These are phyloP conservation scores for Poecilia wingei DNA, from an alignment of 2,797 vertebrate species.

Conservation along the genomic window DNA sequence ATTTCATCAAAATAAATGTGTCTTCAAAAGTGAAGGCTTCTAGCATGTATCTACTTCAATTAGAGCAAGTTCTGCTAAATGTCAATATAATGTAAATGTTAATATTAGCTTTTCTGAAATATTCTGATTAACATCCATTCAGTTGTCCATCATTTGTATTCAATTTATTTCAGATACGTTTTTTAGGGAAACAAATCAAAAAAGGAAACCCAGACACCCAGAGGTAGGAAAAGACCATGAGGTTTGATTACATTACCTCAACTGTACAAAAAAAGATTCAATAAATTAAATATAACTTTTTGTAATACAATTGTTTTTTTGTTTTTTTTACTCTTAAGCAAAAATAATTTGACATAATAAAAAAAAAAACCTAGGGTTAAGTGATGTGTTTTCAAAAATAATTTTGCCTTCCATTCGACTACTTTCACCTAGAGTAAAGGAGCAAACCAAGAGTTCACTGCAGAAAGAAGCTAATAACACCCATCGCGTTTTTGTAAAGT, in stretches of 20 bases:
- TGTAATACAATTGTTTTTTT: not conserved
- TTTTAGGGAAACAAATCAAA: not conserved
- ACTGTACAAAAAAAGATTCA: not conserved
- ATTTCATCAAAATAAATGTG: not conserved
- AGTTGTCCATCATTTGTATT: not conserved
- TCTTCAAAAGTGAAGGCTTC: not conserved
- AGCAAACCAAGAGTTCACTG: slow-evolving; percentile 23
- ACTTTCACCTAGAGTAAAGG: slow-evolving; percentile 13
- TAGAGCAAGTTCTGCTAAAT: not conserved
- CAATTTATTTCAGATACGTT: not conserved
- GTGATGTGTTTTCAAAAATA: not conserved
- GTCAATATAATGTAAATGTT: not conserved
- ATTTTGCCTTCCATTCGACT: not conserved
- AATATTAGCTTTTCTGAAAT: not conserved
- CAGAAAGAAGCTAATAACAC: slow-evolving; percentile 50
- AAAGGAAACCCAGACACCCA: not conserved
- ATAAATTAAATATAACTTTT: not conserved
- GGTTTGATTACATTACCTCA: not conserved
- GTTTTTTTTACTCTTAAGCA: not conserved
- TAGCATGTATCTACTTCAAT: not conserved
- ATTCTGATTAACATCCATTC: not conserved
- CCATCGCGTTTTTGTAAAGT: slow-evolving; percentile 30
- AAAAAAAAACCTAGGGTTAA: not conserved
- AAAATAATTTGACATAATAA: not conserved
- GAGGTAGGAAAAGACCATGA: not conserved